Percentiles rank a stretch among this genome's conserved stretches.
Conservation (phyloP, 2,888 invertebrate species). For the Ashinkailepas kermadecensis region DNA sequence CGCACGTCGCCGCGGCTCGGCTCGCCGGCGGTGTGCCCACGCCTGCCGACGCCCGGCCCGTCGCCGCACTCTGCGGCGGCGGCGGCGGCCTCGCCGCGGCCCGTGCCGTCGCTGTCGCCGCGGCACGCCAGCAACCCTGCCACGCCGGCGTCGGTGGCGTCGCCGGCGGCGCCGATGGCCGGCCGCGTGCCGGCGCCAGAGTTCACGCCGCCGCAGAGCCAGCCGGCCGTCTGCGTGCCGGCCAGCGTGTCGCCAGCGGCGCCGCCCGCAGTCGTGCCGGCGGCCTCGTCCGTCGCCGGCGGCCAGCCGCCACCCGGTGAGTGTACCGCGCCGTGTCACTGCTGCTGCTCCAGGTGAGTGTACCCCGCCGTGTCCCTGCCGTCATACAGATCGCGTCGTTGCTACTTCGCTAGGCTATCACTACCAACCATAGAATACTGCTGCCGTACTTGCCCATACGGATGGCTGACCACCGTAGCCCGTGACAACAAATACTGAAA, state of each 20-base stretch:
- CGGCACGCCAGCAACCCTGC: slow-evolving; percentile 60
- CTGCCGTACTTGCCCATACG: too few relatives aligned
- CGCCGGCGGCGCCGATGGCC: background rate
- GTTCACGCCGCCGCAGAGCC: slow-evolving; percentile 21
- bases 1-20: slow-evolving; percentile 48
- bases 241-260: background rate
- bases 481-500: too few relatives aligned
- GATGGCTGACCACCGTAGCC: too few relatives aligned
- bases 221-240: background rate
- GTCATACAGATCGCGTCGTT: too few relatives aligned
- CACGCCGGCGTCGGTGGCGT: slow-evolving; percentile 53
- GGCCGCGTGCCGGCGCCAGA: slow-evolving; percentile 19
- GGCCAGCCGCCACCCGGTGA: too few relatives aligned
- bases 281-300: too few relatives aligned
- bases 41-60: slow-evolving; percentile 39
- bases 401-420: too few relatives aligned
- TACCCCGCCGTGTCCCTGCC: too few relatives aligned
- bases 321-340: too few relatives aligned
- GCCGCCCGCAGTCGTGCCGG: background rate
- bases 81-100: slow-evolving; percentile 34
- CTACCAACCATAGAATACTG: too few relatives aligned
- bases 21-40: slow-evolving; percentile 63
- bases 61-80: background rate
- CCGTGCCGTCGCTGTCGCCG: slow-evolving; percentile 30
- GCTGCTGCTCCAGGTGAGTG: too few relatives aligned